phyloP scores from a whole-genome alignment of 1,140 invertebrate species.

The Temnothorax nylanderi region DNA sequence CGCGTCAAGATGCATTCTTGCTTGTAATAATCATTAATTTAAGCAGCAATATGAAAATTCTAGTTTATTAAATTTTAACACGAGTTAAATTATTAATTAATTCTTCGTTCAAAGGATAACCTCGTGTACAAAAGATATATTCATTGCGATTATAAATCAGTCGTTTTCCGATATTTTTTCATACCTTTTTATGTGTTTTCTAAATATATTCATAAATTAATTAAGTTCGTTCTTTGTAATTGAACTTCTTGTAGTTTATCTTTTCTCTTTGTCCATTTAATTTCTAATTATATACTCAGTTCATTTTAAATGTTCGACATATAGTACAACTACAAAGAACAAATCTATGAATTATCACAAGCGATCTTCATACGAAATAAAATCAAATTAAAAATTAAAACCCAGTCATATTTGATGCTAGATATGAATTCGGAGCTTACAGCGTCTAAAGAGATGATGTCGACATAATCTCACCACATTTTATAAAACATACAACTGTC shows the following conservation, averaged over 20 bases:
- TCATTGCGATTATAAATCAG: background rate
- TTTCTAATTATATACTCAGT: too few relatives aligned
- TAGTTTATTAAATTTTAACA: conserved; percentile 1
- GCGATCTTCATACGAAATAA: background rate
- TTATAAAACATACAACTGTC: conserved; percentile 38
- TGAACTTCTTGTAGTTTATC: too few relatives aligned
- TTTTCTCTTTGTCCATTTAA: too few relatives aligned
- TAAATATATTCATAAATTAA: background rate
- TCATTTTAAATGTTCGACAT: too few relatives aligned
- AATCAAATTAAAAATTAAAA: background rate
- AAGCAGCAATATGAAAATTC: background rate
- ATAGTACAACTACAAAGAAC: too few relatives aligned
- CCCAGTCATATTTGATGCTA: background rate
- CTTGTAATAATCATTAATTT: conserved; percentile 34
- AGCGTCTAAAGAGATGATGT: background rate
- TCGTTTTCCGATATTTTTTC: background rate
- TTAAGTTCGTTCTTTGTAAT: too few relatives aligned
- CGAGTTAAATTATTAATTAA: background rate
- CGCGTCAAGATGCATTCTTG: background rate
- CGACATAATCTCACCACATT: conserved; percentile 16
- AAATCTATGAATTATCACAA: background rate
- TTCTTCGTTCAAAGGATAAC: background rate
- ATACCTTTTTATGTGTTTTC: background rate
- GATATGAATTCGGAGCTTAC: conserved; percentile 3
- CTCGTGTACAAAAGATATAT: background rate